These are phyloP conservation scores for Ctenicera cuprea DNA, from an alignment of 2,888 invertebrate species.

Conservation along the genomic window DNA sequence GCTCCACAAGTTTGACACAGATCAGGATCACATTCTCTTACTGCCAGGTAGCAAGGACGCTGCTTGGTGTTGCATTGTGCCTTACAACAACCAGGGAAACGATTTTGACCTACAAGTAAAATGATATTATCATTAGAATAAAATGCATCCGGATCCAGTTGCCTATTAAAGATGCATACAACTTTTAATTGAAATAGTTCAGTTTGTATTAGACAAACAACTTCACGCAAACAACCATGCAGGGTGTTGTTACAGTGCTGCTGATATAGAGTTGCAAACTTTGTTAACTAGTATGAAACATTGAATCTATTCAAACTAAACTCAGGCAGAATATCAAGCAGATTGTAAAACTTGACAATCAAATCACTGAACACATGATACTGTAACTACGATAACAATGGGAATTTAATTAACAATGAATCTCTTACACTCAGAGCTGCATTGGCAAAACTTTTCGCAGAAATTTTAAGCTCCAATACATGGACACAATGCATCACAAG, in stretches of 20 bases:
- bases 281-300: neutral
- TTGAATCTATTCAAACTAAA: slow-evolving; percentile 6
- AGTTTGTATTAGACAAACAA: neutral
- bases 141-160: too few species aligned
- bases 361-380: too few species aligned
- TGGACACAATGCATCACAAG: slow-evolving; percentile 93
- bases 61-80: slow-evolving; percentile 99
- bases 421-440: slow-evolving; percentile 91
- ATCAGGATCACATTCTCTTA: slow-evolving; percentile 99
- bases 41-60: slow-evolving; percentile 98
- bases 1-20: slow-evolving; percentile 97
- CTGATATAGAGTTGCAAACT: slow-evolving; percentile 3
- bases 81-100: slow-evolving; percentile 99
- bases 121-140: slow-evolving; percentile 6
- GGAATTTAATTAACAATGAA: too few species aligned
- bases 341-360: neutral
- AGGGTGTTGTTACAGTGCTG: too few species aligned
- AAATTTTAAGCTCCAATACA: slow-evolving; percentile 97
- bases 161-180: slow-evolving; percentile 72
- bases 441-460: slow-evolving; percentile 99
- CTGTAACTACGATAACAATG: neutral
- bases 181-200: neutral
- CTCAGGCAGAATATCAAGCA: neutral
- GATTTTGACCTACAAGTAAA: slow-evolving; percentile 86
- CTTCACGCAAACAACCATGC: neutral